These are phyloP conservation scores for Drosophila neonasuta DNA, from an alignment of 2,888 invertebrate species.

Conservation along the genomic window DNA sequence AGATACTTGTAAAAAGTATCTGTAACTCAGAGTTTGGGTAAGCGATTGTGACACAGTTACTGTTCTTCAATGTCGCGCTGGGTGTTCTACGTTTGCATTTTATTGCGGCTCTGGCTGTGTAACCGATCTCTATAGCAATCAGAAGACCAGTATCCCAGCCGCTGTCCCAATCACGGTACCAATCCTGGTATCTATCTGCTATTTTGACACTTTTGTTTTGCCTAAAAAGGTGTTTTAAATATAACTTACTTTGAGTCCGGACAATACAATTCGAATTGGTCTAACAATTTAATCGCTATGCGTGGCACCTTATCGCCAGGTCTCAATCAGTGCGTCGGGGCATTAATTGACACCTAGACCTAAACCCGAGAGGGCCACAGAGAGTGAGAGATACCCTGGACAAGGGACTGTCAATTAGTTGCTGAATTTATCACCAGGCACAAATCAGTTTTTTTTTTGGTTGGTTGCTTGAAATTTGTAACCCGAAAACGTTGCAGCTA, in stretches of 20 bases:
- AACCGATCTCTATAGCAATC: slow-evolving; percentile 3
- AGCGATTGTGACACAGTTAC: slow-evolving; percentile 31
- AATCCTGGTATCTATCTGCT: slow-evolving; percentile 52
- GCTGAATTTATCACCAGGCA: slow-evolving; percentile 73
- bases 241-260: slow-evolving; percentile 58
- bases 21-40: slow-evolving; percentile 38
- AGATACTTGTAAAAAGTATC: slow-evolving; percentile 51
- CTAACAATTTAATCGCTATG: slow-evolving; percentile 71
- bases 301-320: slow-evolving; percentile 58
- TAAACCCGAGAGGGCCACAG: slow-evolving; percentile 24
- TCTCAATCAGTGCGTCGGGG: slow-evolving; percentile 61
- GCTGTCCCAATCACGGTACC: slow-evolving; percentile 6
- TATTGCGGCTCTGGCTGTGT: slow-evolving; percentile 26
- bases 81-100: slow-evolving; percentile 47
- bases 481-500: slow-evolving; percentile 57
- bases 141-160: slow-evolving; percentile 1
- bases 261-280: slow-evolving; percentile 45
- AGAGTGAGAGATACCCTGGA: slow-evolving; percentile 43
- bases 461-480: slow-evolving; percentile 56
- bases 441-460: slow-evolving; percentile 75
- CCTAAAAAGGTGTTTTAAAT: slow-evolving; percentile 76
- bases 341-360: slow-evolving; percentile 72
- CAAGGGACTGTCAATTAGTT: slow-evolving; percentile 72
- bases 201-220: slow-evolving; percentile 78
- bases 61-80: slow-evolving; percentile 35